These are phyloP conservation scores for Acleris sparsana DNA, from an alignment of 2,888 invertebrate genomes.

Conservation along the genomic window DNA sequence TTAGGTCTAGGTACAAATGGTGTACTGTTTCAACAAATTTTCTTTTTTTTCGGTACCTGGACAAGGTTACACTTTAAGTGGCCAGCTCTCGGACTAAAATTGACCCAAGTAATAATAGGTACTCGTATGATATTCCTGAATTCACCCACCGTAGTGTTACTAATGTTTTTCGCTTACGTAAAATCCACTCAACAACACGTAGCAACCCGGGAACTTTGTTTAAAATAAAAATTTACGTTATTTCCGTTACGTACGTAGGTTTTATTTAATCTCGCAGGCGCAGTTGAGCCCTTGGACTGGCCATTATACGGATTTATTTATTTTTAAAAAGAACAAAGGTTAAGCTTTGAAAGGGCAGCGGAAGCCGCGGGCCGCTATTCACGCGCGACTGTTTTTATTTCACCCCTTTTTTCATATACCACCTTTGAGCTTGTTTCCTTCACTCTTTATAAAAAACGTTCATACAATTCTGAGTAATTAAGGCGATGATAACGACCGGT, in stretches of 20 bases:
- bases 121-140: neutral
- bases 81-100: no score
- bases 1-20: no score
- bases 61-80: no score
- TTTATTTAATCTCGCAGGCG: slow-evolving; percentile 30
- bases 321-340: slow-evolving; percentile 47
- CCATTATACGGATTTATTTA: slow-evolving; percentile 37
- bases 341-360: slow-evolving; percentile 52
- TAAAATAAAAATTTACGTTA: slow-evolving; percentile 21
- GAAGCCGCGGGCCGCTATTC: slow-evolving; percentile 47
- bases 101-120: no score
- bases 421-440: slow-evolving; percentile 40
- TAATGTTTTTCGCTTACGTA: no score
- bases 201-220: slow-evolving; percentile 19
- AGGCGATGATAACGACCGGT: slow-evolving; percentile 19
- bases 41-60: no score
- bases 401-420: slow-evolving; percentile 39
- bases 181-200: slow-evolving; percentile 3
- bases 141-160: neutral
- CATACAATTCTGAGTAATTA: slow-evolving; percentile 35
- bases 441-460: slow-evolving; percentile 26
- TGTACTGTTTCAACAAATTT: no score
- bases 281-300: slow-evolving; percentile 42
- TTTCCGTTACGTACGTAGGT: slow-evolving; percentile 17
- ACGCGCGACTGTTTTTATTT: slow-evolving; percentile 39